Conservation (phyloP, 1,140 invertebrate genomes). For the Tyrophagus putrescentiae region DNA sequence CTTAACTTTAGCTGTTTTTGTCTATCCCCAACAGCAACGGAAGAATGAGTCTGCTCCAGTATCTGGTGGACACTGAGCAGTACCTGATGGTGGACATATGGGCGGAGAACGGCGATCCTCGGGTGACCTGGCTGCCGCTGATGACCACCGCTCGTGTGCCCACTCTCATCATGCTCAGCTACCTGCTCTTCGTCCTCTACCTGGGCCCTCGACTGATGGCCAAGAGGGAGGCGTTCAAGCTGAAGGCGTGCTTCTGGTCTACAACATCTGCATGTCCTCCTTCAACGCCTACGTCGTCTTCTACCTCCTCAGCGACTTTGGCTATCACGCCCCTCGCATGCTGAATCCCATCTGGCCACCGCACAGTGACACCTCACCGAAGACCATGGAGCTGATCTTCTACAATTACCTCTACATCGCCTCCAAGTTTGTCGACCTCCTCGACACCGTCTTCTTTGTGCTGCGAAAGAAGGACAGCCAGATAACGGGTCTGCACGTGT, state of each 20-base stretch:
- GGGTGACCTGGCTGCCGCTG: background rate
- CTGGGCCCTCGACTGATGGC: constrained; percentile 68
- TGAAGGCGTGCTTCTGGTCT: constrained; percentile 58
- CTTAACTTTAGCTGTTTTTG: too few species aligned
- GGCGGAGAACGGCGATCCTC: constrained; percentile 10
- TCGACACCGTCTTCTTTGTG: constrained; percentile 82
- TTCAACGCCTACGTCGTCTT: constrained; percentile 23
- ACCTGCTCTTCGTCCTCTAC: constrained; percentile 62
- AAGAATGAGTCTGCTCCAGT: too few species aligned
- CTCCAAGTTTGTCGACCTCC: constrained; percentile 81
- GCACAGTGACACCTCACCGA: too few species aligned
- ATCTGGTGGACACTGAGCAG: too few species aligned
- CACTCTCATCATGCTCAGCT: constrained; percentile 35
- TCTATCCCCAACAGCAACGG: too few species aligned
- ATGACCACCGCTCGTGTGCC: background rate
- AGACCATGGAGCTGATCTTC: too few species aligned
- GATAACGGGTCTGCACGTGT: background rate
- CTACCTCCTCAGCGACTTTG: background rate
- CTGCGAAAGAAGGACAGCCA: constrained; percentile 64
- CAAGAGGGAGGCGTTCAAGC: constrained; percentile 60
- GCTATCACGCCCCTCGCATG: too few species aligned
- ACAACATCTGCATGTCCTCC: constrained; percentile 43
- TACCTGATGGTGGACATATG: constrained; percentile 20
- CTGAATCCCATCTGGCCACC: too few species aligned
- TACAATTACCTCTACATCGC: constrained; percentile 84